Base-by-base conservation (phyloP, 2,797 vertebrate genomes). In the Calcarius lapponicus region DNA sequence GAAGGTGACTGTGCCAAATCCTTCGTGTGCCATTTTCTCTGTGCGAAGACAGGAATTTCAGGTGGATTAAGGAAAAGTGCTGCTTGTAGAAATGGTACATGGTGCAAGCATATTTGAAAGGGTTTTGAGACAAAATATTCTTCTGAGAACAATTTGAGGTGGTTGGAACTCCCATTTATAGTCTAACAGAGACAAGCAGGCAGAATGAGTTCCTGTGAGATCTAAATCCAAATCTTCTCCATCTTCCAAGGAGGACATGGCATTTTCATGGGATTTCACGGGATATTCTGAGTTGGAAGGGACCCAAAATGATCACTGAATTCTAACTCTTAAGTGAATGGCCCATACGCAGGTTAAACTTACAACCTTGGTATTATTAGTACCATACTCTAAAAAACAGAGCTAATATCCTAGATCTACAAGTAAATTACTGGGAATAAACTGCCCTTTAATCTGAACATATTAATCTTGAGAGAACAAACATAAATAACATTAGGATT, bases 61-160 rank as follows among this genome's bases (percentile, higher is more conserved):
- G 84, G 75, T 61, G 45, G 43, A 56, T 86, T 86, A 86, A 73
- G 48, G 61, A 95, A 95, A 80, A 61, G 31, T n/a, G 13, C 38
- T 83, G 31, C 61, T 86, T 43, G 20, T 57, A 80, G 48, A 95
- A 96, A 61, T 36, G 26, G 17, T 66, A 28, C 16, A 56, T 54
- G 80, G 51, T 56, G 81, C 93, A 82, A 89, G 51, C 45, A 86
- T 91, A 95, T 84, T 92, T 90, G 82, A 86, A 95, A 90, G 57
- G 66, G 53, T 92, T 97, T 83, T 92, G 69, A 83, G 43, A 32
- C 5, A 79, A 85, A 93, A 70, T 57, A 62, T 69, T 64, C 64
- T 90, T 87, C 73, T 82, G 84, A 80, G 17, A 85, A 84, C 45
- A 72, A 83, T 92, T 78, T 76, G 22, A 88, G 29, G 38, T 90